Conservation (phyloP, 2,888 invertebrate species). For the Nasonia oneida region DNA sequence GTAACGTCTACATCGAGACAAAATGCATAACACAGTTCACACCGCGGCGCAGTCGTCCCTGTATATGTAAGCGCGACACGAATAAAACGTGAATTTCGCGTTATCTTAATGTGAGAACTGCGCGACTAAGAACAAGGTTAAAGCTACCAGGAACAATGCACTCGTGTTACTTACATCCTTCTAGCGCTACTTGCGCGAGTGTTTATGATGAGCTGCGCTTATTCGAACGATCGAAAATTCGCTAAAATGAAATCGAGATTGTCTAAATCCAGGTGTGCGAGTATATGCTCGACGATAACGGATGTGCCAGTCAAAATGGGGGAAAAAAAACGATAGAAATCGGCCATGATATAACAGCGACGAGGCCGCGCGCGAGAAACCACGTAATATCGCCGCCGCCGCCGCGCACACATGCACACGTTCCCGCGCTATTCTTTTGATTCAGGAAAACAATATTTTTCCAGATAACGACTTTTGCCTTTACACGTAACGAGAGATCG, state of each 20-base stretch:
- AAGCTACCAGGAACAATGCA: slow-evolving; percentile 30
- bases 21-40: background rate
- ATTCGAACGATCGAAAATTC: background rate
- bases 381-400: slow-evolving; percentile 46
- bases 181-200: no score
- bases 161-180: background rate
- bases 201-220: background rate
- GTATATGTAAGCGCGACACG: background rate
- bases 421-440: slow-evolving; percentile 12
- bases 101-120: slow-evolving; percentile 35
- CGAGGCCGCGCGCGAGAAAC: slow-evolving; percentile 35
- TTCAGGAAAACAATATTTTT: slow-evolving; percentile 62
- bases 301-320: slow-evolving; percentile 46
- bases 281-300: slow-evolving; percentile 18
- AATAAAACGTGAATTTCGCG: slow-evolving; percentile 37
- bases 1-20: background rate
- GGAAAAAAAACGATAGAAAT: slow-evolving; percentile 55
- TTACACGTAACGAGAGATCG: slow-evolving; percentile 50
- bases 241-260: background rate
- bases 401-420: slow-evolving; percentile 12
- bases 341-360: slow-evolving; percentile 57
- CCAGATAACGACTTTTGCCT: slow-evolving; percentile 56
- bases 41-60: background rate
- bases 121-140: background rate
- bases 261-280: slow-evolving; percentile 5